phyloP scores from a whole-genome alignment of 2,888 invertebrate species.

The Eristalinus aeneus region DNA sequence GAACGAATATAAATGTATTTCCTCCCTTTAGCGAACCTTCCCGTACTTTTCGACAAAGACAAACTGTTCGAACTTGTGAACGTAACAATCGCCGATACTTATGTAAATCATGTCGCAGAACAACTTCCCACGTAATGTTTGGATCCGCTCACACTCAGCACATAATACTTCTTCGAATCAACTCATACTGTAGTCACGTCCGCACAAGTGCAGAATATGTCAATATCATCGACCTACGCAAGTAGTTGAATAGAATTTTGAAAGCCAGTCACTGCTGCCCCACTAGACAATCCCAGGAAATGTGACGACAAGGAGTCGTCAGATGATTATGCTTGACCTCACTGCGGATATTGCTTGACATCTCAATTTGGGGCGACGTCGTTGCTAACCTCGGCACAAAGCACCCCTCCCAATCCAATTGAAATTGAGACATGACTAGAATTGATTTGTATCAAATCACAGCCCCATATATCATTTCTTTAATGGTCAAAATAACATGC shows the following conservation, averaged over 20 bases:
- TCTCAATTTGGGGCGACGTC: background rate
- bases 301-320: background rate
- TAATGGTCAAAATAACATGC: background rate
- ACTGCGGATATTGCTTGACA: background rate
- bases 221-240: background rate
- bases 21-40: background rate
- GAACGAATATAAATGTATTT: too few relatives aligned
- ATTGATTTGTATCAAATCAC: background rate
- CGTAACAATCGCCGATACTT: background rate
- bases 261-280: background rate
- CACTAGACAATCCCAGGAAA: background rate
- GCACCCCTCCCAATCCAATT: background rate
- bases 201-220: background rate
- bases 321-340: background rate
- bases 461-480: background rate
- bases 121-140: background rate
- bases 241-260: background rate
- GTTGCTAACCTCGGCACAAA: background rate
- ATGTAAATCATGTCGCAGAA: background rate
- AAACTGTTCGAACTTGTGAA: background rate
- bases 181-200: background rate
- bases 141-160: background rate
- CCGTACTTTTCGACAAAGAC: background rate
- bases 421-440: background rate
- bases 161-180: background rate